Evolutionary conservation across 2,888 invertebrate genomes (phyloP).

Genomic region (Chymomyza caudatula): DNA sequence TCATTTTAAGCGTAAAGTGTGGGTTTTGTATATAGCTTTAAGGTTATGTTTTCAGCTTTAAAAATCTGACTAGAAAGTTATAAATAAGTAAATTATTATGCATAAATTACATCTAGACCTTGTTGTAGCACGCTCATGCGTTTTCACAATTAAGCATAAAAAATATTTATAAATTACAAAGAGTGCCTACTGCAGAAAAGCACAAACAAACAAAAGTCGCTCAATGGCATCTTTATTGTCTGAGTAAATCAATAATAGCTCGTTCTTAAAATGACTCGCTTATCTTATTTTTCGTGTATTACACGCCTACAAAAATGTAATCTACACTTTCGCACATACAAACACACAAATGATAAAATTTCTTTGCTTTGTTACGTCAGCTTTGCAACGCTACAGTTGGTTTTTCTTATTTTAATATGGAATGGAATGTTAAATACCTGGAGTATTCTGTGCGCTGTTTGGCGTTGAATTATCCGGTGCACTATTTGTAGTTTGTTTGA

Average conservation of each 20-base stretch:
- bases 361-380: conserved; percentile 48
- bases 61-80: not conserved
- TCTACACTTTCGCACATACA: not conserved
- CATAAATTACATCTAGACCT: not conserved
- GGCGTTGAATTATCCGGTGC: conserved; percentile 54
- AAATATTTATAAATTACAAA: not conserved
- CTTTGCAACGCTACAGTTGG: not conserved
- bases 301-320: not conserved
- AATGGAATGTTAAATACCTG: conserved; percentile 32
- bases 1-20: not conserved
- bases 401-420: not conserved
- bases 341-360: conserved; percentile 2
- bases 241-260: not conserved
- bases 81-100: not conserved
- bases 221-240: not conserved
- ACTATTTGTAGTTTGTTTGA: conserved; percentile 36
- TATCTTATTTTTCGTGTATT: not conserved
- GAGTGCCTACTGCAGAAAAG: not conserved
- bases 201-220: not conserved
- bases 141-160: not conserved
- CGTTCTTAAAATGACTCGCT: not conserved
- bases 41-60: not conserved
- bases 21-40: not conserved
- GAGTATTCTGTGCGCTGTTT: conserved; percentile 16
- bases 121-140: not conserved